A percentile compares a stretch with the other conserved stretches of the same genome.
phyloP scores from a whole-genome alignment of 2,797 vertebrate genomes.

The Furcifer pardalis region DNA sequence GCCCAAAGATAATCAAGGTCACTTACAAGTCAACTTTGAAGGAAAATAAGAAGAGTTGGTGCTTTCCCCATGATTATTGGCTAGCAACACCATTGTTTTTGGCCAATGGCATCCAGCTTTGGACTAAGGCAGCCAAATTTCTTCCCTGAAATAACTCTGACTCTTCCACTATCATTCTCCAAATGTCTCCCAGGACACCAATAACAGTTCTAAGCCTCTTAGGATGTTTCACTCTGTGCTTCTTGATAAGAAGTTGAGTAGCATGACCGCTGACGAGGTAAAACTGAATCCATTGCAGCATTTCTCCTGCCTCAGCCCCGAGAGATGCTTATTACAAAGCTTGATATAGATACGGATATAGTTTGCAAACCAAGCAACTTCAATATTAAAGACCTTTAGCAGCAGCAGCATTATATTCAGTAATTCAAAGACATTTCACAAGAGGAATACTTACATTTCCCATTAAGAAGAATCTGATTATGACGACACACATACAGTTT shows the following conservation, averaged over 20 bases:
- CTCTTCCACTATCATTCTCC: conserved; percentile 21
- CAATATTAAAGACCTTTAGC: not conserved
- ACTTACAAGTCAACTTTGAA: not conserved
- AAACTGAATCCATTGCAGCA: not conserved
- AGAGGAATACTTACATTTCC: not conserved
- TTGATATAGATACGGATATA: not conserved
- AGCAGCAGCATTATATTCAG: conserved; percentile 8
- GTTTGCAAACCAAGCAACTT: conserved; percentile 18
- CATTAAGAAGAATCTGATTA: not conserved
- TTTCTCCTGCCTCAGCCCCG: not conserved
- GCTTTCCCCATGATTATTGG: not conserved
- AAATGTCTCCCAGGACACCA: conserved; percentile 10
- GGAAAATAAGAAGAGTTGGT: not conserved
- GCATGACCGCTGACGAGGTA: not conserved
- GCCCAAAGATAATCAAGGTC: no score
- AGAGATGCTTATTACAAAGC: not conserved
- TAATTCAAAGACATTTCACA: not conserved
- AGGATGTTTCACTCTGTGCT: conserved; percentile 9
- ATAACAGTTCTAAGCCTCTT: conserved; percentile 23
- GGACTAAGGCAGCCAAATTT: not conserved
- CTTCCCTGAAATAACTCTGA: conserved; percentile 3
- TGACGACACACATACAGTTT: not conserved
- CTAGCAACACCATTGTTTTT: not conserved
- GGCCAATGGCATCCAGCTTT: not conserved
- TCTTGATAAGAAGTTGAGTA: not conserved